Base-by-base conservation (phyloP, 2,113 vertebrate species). In the Ascaphus truei region DNA sequence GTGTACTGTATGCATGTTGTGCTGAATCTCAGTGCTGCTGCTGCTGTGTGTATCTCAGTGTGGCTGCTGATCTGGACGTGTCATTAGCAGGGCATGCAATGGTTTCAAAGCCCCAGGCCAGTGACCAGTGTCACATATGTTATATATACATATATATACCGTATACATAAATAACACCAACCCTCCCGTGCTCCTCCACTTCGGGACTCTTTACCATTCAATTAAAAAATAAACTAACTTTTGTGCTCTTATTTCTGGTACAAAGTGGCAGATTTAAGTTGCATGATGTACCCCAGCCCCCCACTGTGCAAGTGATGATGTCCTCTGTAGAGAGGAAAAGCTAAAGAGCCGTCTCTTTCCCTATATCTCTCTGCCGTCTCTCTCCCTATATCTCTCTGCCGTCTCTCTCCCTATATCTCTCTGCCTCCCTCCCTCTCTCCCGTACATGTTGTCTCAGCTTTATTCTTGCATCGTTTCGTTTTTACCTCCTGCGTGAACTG, bases 11-110 rank as follows among this genome's bases (percentile, higher is more conserved):
- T n/a, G n/a, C n/a, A n/a, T n/a, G n/a, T n/a, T n/a, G n/a, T n/a
- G n/a, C 55, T 33, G 48, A 51, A 20, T 30, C 41, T 43, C 6
- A 33, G 63, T 64, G 31, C 64, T n/a, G n/a, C n/a, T n/a, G n/a
- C n/a, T n/a, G n/a, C n/a, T 31, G 30, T 34, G 2, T 2, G 50
- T 66, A 68, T 66, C 74, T 86, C 59, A 79, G 74, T 82, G 77
- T 75, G 73, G 79, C 81, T 67, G 60, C 76, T 69, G 78, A 80
- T 80, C 88, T 81, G 90, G 85, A 93, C 89, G 92, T 91, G 93
- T 93, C 91, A 89, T 78, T 80, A 83, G 81, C 86, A 89, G 83
- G 89, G 87, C 86, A 77, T 84, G 86, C 87, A 86, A 91, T 88
- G 90, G 86, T 91, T 89, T 83, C 90, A 84, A 81, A 85, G 82